Evolutionary conservation across 2,888 invertebrate genomes (phyloP).

Genomic region (Tromatobia lineatoria): DNA sequence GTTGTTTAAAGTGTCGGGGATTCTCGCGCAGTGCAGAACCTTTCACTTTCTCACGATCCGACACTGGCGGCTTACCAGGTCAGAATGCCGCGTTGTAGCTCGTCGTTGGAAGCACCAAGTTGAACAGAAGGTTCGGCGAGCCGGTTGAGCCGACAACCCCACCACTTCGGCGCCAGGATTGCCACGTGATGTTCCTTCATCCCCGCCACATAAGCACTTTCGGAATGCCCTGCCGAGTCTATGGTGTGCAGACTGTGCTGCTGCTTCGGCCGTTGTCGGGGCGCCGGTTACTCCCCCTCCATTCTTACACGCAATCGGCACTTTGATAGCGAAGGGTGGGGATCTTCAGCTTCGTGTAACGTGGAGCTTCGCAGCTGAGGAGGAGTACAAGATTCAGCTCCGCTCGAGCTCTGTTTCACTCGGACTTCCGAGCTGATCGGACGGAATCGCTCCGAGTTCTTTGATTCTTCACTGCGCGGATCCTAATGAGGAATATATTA

Average conservation of each 20-base stretch:
- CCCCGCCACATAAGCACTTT: slow-evolving; percentile 45
- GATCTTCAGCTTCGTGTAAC: slow-evolving; percentile 84
- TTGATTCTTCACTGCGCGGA: background rate
- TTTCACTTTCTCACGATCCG: slow-evolving; percentile 78
- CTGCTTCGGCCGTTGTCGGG: slow-evolving; percentile 56
- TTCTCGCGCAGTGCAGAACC: slow-evolving; percentile 61
- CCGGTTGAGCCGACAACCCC: slow-evolving; percentile 64
- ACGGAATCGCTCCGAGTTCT: background rate
- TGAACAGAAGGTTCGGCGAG: slow-evolving; percentile 66
- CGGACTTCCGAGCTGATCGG: slow-evolving; percentile 52
- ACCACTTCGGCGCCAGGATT: slow-evolving; percentile 70
- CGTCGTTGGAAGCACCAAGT: slow-evolving; percentile 64
- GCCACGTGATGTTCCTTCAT: slow-evolving; percentile 67
- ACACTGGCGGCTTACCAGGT: slow-evolving; percentile 84
- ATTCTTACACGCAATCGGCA: slow-evolving; percentile 75
- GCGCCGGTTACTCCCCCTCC: slow-evolving; percentile 67
- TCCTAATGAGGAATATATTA: background rate
- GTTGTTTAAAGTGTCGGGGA: slow-evolving; percentile 29
- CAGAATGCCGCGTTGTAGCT: slow-evolving; percentile 80
- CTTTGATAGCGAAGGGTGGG: slow-evolving; percentile 60
- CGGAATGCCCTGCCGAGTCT: slow-evolving; percentile 59
- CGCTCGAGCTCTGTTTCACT: slow-evolving; percentile 50
- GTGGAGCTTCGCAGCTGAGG: slow-evolving; percentile 55
- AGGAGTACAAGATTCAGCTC: background rate
- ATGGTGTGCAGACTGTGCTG: slow-evolving; percentile 27